Percentiles rank a stretch among this genome's conserved stretches.
phyloP scores from a whole-genome alignment of 2,888 invertebrate species.

The Aplocera efformata region DNA sequence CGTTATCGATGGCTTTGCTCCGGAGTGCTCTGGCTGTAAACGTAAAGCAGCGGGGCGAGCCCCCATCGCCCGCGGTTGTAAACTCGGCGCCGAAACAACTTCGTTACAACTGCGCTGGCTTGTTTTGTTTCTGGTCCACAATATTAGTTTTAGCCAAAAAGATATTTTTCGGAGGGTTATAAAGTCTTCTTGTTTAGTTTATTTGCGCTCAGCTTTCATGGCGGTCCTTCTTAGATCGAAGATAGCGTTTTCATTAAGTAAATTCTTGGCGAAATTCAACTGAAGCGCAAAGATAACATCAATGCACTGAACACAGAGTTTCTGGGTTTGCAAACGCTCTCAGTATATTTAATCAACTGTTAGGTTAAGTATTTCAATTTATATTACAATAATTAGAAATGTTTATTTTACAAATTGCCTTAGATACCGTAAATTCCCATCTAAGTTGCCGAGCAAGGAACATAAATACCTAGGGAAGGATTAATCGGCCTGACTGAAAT shows the following conservation, averaged over 20 bases:
- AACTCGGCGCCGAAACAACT: slow-evolving; percentile 69
- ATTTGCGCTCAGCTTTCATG: slow-evolving; percentile 62
- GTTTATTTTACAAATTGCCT: slow-evolving; percentile 10
- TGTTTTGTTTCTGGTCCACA: slow-evolving; percentile 71
- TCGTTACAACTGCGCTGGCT: slow-evolving; percentile 67
- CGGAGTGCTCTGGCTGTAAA: slow-evolving; percentile 45
- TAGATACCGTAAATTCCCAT: slow-evolving; percentile 11
- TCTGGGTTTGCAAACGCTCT: neutral
- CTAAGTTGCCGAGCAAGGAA: slow-evolving; percentile 6
- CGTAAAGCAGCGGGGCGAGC: slow-evolving; percentile 46
- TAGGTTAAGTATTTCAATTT: slow-evolving; percentile 7
- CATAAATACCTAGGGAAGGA: slow-evolving; percentile 12
- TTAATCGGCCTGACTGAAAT: slow-evolving; percentile 14
- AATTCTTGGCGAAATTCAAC: slow-evolving; percentile 38
- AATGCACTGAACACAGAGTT: slow-evolving; percentile 33
- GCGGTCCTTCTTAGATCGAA: slow-evolving; percentile 48
- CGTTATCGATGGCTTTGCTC: slow-evolving; percentile 60
- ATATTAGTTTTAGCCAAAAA: slow-evolving; percentile 79
- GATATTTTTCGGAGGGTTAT: slow-evolving; percentile 77
- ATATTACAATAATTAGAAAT: slow-evolving; percentile 4
- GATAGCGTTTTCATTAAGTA: slow-evolving; percentile 52
- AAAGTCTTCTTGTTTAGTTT: slow-evolving; percentile 78
- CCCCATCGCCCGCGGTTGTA: slow-evolving; percentile 61
- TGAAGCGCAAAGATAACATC: slow-evolving; percentile 54
- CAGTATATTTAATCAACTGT: no score